Evolutionary conservation across 2,113 vertebrate genomes (phyloP).

Genomic region (Xiphophorus maculatus): DNA sequence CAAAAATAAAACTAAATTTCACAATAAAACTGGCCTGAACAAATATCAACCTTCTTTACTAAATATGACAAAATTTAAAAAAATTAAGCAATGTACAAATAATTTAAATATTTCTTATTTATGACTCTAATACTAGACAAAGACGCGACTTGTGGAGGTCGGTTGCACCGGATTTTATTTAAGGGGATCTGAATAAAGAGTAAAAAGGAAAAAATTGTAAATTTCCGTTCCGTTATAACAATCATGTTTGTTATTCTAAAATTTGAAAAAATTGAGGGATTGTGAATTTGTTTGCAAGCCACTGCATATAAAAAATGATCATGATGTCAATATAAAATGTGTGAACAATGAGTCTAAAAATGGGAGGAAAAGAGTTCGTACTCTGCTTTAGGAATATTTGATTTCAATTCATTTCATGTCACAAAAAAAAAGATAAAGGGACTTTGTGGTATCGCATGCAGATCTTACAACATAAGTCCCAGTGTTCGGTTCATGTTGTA

Average conservation of each 20-base stretch:
- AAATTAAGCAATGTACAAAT: too few species aligned
- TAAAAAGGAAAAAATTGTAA: neutral
- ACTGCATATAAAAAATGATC: neutral
- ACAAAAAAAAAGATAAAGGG: neutral
- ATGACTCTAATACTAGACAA: too few species aligned
- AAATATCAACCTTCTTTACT: too few species aligned
- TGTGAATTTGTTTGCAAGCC: neutral
- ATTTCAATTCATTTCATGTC: neutral
- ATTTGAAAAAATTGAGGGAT: too few species aligned
- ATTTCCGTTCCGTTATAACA: neutral
- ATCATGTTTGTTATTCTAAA: neutral
- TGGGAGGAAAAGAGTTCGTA: too few species aligned
- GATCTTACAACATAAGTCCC: neutral
- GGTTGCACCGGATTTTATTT: neutral
- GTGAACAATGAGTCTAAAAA: neutral
- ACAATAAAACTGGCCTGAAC: too few species aligned
- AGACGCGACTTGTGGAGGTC: neutral
- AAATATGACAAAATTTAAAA: too few species aligned
- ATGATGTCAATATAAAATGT: neutral
- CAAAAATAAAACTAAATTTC: too few species aligned
- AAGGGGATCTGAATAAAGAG: neutral
- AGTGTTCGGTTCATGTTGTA: neutral
- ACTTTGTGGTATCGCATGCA: neutral
- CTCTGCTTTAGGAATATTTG: neutral
- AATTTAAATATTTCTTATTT: too few species aligned